Percentiles rank a stretch among this genome's conserved stretches.
Conservation (phyloP, 2,113 vertebrate genomes). For the Tupaia tana region DNA sequence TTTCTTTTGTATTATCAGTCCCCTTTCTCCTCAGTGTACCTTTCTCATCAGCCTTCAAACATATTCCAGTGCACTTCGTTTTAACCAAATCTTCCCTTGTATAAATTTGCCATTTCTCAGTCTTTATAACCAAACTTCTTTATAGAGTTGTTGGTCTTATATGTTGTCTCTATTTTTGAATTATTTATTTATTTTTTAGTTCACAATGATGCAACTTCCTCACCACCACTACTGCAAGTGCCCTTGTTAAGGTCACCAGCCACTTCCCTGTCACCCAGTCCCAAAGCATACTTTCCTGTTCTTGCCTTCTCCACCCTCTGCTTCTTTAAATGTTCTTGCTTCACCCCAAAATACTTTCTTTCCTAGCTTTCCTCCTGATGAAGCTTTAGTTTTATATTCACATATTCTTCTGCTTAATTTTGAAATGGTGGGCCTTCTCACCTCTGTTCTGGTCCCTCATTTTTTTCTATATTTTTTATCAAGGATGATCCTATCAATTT, state of each 20-base stretch:
- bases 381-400: not conserved
- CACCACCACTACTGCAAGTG: not conserved
- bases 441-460: not conserved
- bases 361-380: not conserved
- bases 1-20: not conserved
- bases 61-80: not conserved
- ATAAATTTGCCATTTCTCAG: not conserved
- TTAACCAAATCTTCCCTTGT: not conserved
- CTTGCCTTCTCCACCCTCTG: not conserved
- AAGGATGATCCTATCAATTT: not conserved
- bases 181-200: not conserved
- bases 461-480: not conserved
- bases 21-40: not conserved
- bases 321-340: slow-evolving; percentile 20
- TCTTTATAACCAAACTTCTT: not conserved
- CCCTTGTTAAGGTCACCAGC: not conserved
- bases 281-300: not conserved
- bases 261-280: not conserved
- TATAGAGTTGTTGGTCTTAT: not conserved
- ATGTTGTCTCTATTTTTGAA: not conserved
- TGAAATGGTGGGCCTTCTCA: not conserved
- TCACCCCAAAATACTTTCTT: not conserved
- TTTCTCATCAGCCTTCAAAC: not conserved
- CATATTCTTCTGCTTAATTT: not conserved
- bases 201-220: not conserved